These are phyloP conservation scores for Sebastiscus albofasciatus DNA, from an alignment of 2,797 vertebrate genomes.

Conservation along the genomic window DNA sequence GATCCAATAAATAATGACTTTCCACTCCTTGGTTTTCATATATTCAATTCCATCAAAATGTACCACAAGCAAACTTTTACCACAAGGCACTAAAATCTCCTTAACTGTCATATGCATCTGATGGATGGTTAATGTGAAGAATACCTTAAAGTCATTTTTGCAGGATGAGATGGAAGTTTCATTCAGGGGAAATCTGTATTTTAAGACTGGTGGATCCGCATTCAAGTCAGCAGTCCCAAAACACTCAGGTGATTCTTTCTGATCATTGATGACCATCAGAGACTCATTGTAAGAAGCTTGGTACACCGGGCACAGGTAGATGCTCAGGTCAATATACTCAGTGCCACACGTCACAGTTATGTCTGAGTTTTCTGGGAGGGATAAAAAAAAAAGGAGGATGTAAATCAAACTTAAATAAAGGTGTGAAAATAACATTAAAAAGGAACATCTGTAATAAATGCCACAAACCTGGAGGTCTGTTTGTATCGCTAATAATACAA, in stretches of 20 bases:
- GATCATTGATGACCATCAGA: conserved; percentile 78
- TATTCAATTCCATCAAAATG: background rate
- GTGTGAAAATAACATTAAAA: background rate
- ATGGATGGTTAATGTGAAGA: background rate
- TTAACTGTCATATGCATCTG: too few relatives aligned
- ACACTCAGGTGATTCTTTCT: conserved; percentile 49
- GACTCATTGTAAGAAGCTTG: conserved; percentile 77
- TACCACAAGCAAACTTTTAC: background rate
- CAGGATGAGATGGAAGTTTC: conserved; percentile 53
- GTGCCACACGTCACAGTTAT: conserved; percentile 77
- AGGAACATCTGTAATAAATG: background rate
- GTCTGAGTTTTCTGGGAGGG: conserved; percentile 71
- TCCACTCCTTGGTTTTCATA: background rate
- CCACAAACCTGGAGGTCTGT: conserved; percentile 74
- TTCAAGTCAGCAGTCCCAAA: conserved; percentile 65
- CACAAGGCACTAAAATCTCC: too few relatives aligned
- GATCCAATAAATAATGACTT: background rate
- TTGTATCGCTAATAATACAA: conserved; percentile 34
- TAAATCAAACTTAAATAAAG: background rate
- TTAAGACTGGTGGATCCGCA: conserved; percentile 71
- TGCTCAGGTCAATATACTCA: conserved; percentile 69
- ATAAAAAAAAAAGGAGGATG: background rate
- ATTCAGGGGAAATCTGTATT: conserved; percentile 74
- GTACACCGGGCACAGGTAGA: conserved; percentile 82
- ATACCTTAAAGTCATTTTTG: conserved; percentile 68